phyloP scores from a whole-genome alignment of 2,888 invertebrate species.

The Tenthredo distinguenda region DNA sequence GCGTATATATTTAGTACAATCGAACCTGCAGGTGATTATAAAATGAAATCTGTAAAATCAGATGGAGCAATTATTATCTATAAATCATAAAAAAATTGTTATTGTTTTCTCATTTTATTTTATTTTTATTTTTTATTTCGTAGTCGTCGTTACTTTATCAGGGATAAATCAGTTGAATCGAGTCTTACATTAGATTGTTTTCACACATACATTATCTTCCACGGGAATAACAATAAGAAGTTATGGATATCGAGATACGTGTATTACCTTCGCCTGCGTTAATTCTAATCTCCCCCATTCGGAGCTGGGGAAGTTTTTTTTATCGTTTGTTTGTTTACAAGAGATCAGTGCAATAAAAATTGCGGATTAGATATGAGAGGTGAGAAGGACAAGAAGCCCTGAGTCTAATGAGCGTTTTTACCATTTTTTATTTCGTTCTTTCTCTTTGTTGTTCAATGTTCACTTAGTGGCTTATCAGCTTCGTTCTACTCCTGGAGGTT shows the following conservation, averaged over 20 bases:
- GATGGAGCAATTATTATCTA: neutral
- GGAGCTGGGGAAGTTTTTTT: neutral
- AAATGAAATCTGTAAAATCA: neutral
- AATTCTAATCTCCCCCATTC: neutral
- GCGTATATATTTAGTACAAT: neutral
- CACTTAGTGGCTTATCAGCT: neutral
- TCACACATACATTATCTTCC: neutral
- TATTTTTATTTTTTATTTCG: neutral
- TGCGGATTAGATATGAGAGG: conserved; percentile 8
- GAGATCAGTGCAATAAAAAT: neutral
- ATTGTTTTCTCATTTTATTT: neutral
- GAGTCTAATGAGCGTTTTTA: neutral
- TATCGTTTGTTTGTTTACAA: conserved; percentile 21
- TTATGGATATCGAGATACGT: neutral
- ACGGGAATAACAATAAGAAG: neutral
- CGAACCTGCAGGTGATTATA: neutral
- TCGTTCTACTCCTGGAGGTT: neutral
- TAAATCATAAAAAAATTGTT: neutral
- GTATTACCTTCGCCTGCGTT: neutral
- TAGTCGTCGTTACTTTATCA: neutral
- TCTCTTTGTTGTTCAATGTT: neutral
- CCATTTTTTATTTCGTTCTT: neutral
- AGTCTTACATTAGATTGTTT: neutral
- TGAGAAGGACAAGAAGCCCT: neutral
- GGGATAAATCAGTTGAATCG: neutral